Evolutionary conservation across 2,888 invertebrate species (phyloP).

Genomic region (Oxycera nigricornis): DNA sequence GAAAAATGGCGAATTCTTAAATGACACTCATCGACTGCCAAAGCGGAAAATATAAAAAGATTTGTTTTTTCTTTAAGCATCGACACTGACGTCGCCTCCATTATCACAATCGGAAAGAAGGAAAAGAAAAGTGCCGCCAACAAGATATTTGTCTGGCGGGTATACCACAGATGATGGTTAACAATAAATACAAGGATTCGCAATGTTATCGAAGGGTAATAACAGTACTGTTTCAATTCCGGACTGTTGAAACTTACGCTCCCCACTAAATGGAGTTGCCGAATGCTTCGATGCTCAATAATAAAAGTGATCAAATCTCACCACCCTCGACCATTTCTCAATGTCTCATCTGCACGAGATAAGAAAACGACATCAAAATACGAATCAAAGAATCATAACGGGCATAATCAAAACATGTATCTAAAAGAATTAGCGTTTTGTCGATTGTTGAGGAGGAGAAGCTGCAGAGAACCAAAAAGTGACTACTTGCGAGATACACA

Average conservation of each 20-base stretch:
- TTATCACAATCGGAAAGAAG: conserved; percentile 31
- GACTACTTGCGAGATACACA: background rate
- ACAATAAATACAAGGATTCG: conserved; percentile 38
- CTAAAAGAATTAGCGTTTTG: conserved; percentile 25
- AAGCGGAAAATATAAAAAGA: conserved; percentile 36
- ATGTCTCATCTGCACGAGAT: background rate
- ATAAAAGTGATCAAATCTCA: conserved; percentile 35
- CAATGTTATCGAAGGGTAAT: conserved; percentile 29
- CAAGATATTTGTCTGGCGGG: conserved; percentile 17
- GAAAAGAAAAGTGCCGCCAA: conserved; percentile 15
- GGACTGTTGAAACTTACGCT: background rate
- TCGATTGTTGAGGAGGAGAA: background rate
- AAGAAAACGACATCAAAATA: conserved; percentile 1
- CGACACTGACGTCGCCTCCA: background rate
- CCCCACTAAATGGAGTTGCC: background rate
- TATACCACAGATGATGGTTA: conserved; percentile 25
- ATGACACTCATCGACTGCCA: conserved; percentile 31
- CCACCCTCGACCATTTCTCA: background rate
- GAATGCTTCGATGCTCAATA: conserved; percentile 8
- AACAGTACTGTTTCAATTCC: background rate
- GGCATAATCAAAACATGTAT: conserved; percentile 16
- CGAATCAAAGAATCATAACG: conserved; percentile 17
- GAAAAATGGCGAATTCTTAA: background rate
- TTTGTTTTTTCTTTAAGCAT: background rate
- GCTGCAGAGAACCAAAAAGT: background rate